Percentiles rank a stretch among this genome's conserved stretches.
phyloP scores from a whole-genome alignment of 2,888 invertebrate genomes.

The Pherbina coryleti region DNA sequence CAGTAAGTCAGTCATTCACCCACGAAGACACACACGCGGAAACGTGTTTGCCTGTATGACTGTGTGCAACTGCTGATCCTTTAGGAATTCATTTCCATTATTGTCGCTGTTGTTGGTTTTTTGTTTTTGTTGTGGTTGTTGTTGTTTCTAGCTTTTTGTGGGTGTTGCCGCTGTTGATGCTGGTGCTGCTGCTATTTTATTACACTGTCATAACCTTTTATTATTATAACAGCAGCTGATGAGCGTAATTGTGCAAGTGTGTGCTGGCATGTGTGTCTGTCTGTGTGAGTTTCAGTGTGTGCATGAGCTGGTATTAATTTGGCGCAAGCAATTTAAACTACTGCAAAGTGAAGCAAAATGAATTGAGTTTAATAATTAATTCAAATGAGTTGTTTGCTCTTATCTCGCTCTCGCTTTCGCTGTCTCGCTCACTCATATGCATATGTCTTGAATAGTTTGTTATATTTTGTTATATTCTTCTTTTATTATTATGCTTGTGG shows the following conservation, averaged over 20 bases:
- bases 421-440: neutral
- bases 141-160: neutral
- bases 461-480: neutral
- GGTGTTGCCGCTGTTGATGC: neutral
- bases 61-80: conserved; percentile 1
- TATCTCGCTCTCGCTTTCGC: neutral
- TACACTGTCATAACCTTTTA: conserved; percentile 25
- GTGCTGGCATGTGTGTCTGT: neutral
- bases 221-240: conserved; percentile 20
- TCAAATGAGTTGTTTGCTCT: conserved; percentile 3
- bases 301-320: neutral
- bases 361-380: conserved; percentile 30
- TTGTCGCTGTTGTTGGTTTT: neutral
- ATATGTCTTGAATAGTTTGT: neutral
- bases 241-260: neutral
- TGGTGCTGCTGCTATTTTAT: conserved; percentile 10
- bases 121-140: neutral
- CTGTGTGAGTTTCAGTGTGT: neutral
- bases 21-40: too few relatives aligned
- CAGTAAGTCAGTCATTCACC: too few relatives aligned
- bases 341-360: conserved; percentile 12
- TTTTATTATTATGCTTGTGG: neutral
- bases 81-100: neutral
- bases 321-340: conserved; percentile 17
- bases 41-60: too few relatives aligned